phyloP scores from a whole-genome alignment of 2,888 invertebrate species.

The Brenthis hecate region DNA sequence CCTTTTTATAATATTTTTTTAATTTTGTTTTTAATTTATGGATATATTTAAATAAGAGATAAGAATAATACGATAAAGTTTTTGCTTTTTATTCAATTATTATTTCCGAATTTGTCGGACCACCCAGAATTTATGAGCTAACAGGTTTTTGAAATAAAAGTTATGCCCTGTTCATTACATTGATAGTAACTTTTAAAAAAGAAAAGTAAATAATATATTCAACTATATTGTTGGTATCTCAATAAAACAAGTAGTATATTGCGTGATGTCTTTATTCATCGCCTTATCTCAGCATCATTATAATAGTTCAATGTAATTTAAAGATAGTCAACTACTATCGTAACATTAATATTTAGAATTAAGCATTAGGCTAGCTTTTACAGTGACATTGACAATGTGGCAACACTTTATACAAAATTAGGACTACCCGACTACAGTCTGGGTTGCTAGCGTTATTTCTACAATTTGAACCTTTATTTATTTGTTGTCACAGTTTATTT shows the following conservation, averaged over 20 bases:
- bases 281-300: slow-evolving; percentile 59
- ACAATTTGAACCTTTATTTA: slow-evolving; percentile 20
- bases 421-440: slow-evolving; percentile 25
- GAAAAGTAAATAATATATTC: too few species aligned
- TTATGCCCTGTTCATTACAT: too few species aligned
- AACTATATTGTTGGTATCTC: slow-evolving; percentile 11
- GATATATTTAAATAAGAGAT: too few species aligned
- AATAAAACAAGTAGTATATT: slow-evolving; percentile 28
- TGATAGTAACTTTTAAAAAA: too few species aligned
- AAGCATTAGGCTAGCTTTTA: slow-evolving; percentile 74
- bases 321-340: slow-evolving; percentile 75
- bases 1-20: slow-evolving; percentile 3
- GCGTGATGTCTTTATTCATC: slow-evolving; percentile 55
- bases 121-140: too few species aligned
- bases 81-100: too few species aligned
- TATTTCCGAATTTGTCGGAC: too few species aligned
- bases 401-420: slow-evolving; percentile 51
- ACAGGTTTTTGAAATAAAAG: too few species aligned
- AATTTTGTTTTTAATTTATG: too few species aligned
- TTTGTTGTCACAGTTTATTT: background rate
- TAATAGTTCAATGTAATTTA: slow-evolving; percentile 69
- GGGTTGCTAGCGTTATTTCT: slow-evolving; percentile 35
- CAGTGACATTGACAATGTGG: slow-evolving; percentile 64
- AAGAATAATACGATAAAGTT: too few species aligned
- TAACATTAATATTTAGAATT: slow-evolving; percentile 78